Evolutionary conservation across 2,888 invertebrate species (phyloP), one percentile per base, ranked within the genome.

Genomic region (Polylopha cassiicola): DNA sequence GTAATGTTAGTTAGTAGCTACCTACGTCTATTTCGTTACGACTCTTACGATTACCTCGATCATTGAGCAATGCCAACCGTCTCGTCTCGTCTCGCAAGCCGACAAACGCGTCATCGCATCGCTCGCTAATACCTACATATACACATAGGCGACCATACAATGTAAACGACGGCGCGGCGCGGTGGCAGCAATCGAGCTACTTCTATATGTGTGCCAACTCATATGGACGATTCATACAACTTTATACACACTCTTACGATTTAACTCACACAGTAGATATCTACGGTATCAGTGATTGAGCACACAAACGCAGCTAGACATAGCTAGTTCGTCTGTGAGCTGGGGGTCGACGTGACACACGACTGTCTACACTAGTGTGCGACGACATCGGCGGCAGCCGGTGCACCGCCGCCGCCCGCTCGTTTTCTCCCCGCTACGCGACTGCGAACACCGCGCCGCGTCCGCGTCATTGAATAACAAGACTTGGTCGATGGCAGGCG

Each of bases 401-500:
- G 80, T 80, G 80, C 82, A 79, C 79, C 72, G 64, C 73, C 59
- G 38, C 42, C 34, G 51, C 78, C 71, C 73, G 68, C 76, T 70
- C 67, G 73, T 63, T 64, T 28, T 41, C 72, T 70, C 80, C 79
- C 77, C 81, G 73, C 80, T 74, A 74, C 82, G 76, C 79, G 77
- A 73, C 78, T 77, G 78, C 75, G 80, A 79, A 73, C 80, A 68
- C 73, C 72, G 80, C 77, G 73, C 69, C 66, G 65, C 69, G 70
- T 76, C 70, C 81, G 84, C 84, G 84, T 84, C 84, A 85, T 85
- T 85, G 79, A 84, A 80, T 77, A 84, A 82, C 84, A 82, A 84
- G 84, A 77, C 79, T 80, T 73, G 81, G 76, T 84, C 76, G 79
- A 78, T 80, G 82, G 82, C 79, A 81, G 81, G 72, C 84, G 84